Base-by-base conservation (phyloP, 2,113 vertebrate genomes). In the Hippocampus mohnikei region DNA sequence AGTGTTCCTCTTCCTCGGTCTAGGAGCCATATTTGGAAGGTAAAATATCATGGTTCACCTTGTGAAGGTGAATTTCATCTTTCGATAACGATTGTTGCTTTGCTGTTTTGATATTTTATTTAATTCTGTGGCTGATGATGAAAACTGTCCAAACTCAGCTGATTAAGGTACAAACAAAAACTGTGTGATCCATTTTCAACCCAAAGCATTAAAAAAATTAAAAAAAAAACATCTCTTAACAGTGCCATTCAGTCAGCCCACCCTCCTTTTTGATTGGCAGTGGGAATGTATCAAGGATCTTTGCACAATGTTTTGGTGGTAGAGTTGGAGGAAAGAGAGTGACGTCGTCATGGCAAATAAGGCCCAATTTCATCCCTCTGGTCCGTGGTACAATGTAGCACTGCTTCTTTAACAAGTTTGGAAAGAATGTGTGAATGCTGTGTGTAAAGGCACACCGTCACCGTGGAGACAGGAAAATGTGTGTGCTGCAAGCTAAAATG, bases 221-320 rank as follows among this genome's bases (percentile, higher is more conserved):
- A 33, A 33, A 29, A 29, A 33, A 50, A 50, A 50, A 8, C 55
- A 40, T 21, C 64, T 42, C 33, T 53, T 23, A 15, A 76, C 69
- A 72, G 2, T 58, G n/a, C 15, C 27, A 16, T 67, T n/a, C 8
- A 12, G 21, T 53, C 21, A 50, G 16, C 48, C 58, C 53, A 65
- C 23, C 9, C 46, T 52, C 12, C 18, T 73, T 77, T 70, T 67
- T 74, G 73, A 80, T 58, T 80, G 83, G 27, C 70, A 50, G 74
- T 56, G 68, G 83, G 76, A 85, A 84, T 84, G 72, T 25, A 52
- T 66, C 75, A 76, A 72, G 71, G 78, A 82, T 80, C 71, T 78
- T 23, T 1, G 59, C 44, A 3, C 21, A 78, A 72, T 77, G 73
- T 82, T 86, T 69, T 73, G 75, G 42, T 73, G 75, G 42, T 72